A percentile compares a stretch with the other conserved stretches of the same genome.
phyloP scores from a whole-genome alignment of 2,888 invertebrate species.

The Atrina japonica region DNA sequence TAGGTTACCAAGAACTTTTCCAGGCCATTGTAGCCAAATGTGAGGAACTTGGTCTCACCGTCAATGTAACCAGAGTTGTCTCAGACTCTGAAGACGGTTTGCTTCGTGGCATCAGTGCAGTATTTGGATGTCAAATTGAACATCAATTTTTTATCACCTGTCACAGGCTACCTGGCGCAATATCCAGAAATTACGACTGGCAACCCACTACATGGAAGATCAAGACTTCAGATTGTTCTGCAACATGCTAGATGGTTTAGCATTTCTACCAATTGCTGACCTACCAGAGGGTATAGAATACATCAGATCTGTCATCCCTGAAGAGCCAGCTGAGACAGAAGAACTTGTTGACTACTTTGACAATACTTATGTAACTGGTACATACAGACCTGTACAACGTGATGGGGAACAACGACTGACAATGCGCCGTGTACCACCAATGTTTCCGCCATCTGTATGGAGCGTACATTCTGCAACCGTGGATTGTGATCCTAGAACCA shows the following conservation, averaged over 20 bases:
- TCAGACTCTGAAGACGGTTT: slow-evolving; percentile 8
- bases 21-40: background rate
- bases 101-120: background rate
- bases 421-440: slow-evolving; percentile 4
- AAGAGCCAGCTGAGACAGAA: slow-evolving; percentile 2
- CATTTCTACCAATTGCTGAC: slow-evolving; percentile 1
- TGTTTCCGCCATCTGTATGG: slow-evolving; percentile 19
- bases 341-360: slow-evolving; percentile 30
- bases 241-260: slow-evolving; percentile 13
- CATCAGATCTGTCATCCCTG: slow-evolving; percentile 1
- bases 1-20: background rate
- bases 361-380: slow-evolving; percentile 11
- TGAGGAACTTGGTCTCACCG: background rate
- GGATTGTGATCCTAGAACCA: too few relatives aligned
- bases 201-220: slow-evolving; percentile 8
- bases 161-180: background rate
- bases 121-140: background rate
- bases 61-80: background rate
- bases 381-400: background rate
- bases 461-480: too few relatives aligned
- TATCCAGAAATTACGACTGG: too few relatives aligned
- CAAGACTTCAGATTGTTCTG: slow-evolving; percentile 12
- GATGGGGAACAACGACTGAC: background rate
- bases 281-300: slow-evolving; percentile 9
- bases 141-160: slow-evolving; percentile 7